phyloP scores from a whole-genome alignment of 2,113 vertebrate species.

The Odocoileus virginianus region DNA sequence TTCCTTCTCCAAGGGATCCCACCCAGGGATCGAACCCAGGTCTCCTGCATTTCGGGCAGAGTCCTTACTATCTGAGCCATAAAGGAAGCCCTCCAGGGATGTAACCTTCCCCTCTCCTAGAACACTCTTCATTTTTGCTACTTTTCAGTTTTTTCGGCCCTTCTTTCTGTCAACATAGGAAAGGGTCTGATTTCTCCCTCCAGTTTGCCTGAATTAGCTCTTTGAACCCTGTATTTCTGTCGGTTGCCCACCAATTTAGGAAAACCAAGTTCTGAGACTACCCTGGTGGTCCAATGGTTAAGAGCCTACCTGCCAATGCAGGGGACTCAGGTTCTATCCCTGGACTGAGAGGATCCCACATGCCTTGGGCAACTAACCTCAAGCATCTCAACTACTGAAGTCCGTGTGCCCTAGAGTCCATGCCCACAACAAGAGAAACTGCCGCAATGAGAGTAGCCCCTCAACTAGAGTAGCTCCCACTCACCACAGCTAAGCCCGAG shows the following conservation, averaged over 20 bases:
- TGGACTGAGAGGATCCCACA: neutral
- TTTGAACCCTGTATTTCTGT: neutral
- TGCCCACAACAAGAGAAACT: neutral
- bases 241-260: neutral
- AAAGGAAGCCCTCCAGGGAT: neutral
- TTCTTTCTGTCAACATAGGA: neutral
- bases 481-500: neutral
- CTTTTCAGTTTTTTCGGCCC: neutral
- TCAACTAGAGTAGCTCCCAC: neutral
- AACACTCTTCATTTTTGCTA: neutral
- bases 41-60: neutral
- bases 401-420: neutral
- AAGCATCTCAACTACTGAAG: neutral
- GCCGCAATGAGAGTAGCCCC: neutral
- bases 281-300: neutral
- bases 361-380: neutral
- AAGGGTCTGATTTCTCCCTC: neutral
- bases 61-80: neutral
- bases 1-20: neutral
- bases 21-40: neutral
- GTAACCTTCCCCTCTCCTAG: neutral
- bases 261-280: neutral
- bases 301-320: neutral
- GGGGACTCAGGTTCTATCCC: neutral
- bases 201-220: neutral